These are phyloP conservation scores for Arctopsyche grandis DNA, from an alignment of 1,140 invertebrate genomes.

Conservation along the genomic window DNA sequence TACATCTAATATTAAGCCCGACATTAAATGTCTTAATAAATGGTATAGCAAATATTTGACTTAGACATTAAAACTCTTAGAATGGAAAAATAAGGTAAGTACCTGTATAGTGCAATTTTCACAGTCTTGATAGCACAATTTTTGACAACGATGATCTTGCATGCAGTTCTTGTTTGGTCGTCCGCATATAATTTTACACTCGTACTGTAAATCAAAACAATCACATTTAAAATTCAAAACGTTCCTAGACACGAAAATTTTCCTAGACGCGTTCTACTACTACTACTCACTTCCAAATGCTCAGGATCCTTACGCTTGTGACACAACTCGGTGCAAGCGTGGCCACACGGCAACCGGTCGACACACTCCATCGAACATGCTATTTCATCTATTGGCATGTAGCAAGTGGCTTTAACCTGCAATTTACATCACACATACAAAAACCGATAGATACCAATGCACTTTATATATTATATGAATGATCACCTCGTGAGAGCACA, in stretches of 20 bases:
- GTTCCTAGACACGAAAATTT: neutral
- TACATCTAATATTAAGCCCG: too few relatives aligned
- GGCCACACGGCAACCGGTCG: slow-evolving; percentile 65
- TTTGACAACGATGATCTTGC: slow-evolving; percentile 63
- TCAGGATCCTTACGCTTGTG: slow-evolving; percentile 65
- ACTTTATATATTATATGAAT: too few relatives aligned
- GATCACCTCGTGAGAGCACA: slow-evolving; percentile 5
- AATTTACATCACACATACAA: neutral
- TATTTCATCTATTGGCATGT: neutral
- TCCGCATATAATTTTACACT: slow-evolving; percentile 64
- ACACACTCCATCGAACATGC: slow-evolving; percentile 61
- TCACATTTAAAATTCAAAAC: too few relatives aligned
- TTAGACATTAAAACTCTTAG: too few relatives aligned
- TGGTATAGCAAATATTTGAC: too few relatives aligned
- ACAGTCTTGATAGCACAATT: slow-evolving; percentile 66
- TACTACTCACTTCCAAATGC: slow-evolving; percentile 59
- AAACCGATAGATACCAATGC: too few relatives aligned
- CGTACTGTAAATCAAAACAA: slow-evolving; percentile 58
- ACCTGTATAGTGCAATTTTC: slow-evolving; percentile 62
- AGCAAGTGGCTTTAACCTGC: neutral
- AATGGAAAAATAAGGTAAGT: slow-evolving; percentile 17
- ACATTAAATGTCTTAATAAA: too few relatives aligned
- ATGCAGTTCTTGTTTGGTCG: slow-evolving; percentile 62
- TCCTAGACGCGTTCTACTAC: neutral
- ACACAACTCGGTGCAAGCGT: slow-evolving; percentile 62